Evolutionary conservation across 2,797 vertebrate genomes (phyloP), one percentile per base, ranked within the genome.

Genomic region (Sphenodon punctatus): DNA sequence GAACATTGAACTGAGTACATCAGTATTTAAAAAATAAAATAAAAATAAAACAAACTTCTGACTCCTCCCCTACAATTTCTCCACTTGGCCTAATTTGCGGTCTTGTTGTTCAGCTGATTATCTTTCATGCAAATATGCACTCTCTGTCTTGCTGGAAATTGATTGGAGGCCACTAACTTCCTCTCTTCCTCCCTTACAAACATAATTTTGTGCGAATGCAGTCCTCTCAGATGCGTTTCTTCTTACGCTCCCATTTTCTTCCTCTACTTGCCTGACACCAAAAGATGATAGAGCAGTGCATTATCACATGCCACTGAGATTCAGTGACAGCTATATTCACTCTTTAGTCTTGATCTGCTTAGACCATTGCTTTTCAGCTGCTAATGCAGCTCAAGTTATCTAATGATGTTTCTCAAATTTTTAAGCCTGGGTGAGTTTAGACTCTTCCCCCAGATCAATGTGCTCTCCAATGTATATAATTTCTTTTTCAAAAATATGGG

Each of bases 391-490:
- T 89, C 56, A 36, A 71, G 80, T 89, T 90, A 90, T 72, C 69
- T 66, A 77, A 41, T 86, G 77, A 75, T 90, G 67, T 87, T 91
- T 89, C 45, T 68, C 67, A 56, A 84, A 76, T 86, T 87, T 91
- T 89, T 91, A 91, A 94, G 85, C 86, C 82, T 87, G 84, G 78
- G 64, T 92, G 89, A 90, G 75, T 79, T 83, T 79, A 66, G 84
- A 76, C 15, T 89, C 78, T 90, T 89, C 64, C 77, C 83, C 34
- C 36, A 77, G 80, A 92, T 93, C 71, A 0, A 88, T 89, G 71
- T 82, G 49, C 80, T 49, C 69, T 80, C 67, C 80, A 86, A 60
- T 11, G 61, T 84, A 16, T 68, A 88, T 80, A 72, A 87, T 90
- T 87, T 78, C 82, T 75, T 75, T 88, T 79, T 81, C 32, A 80